A percentile compares a stretch with the other conserved stretches of the same genome.
Evolutionary conservation across 2,797 vertebrate species (phyloP).

Genomic region (Sebastiscus tertius): DNA sequence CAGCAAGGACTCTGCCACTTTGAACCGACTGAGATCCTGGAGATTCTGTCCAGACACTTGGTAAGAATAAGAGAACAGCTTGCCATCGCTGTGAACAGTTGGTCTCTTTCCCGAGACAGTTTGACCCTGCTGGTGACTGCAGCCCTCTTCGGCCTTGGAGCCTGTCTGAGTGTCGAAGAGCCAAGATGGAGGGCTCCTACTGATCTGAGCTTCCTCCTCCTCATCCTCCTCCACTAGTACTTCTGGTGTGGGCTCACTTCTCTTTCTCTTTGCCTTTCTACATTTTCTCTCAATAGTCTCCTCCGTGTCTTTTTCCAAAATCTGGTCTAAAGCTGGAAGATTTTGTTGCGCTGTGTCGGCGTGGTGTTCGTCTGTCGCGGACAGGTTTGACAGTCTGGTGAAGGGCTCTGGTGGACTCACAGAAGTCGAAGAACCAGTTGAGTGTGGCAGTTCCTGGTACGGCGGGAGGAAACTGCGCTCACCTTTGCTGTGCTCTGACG

Average conservation of each 20-base stretch:
- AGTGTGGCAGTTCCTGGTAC: slow-evolving; percentile 50
- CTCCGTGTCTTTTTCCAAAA: neutral
- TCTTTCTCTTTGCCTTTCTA: slow-evolving; percentile 53
- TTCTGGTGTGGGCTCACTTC: neutral
- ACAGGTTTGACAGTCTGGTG: neutral
- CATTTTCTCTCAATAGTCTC: neutral
- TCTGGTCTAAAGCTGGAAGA: neutral
- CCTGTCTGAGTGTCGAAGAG: slow-evolving; percentile 48
- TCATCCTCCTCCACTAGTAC: neutral
- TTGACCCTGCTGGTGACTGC: neutral
- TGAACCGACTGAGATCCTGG: slow-evolving; percentile 50
- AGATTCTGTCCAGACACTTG: slow-evolving; percentile 38
- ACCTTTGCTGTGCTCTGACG: slow-evolving; percentile 13
- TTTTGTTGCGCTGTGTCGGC: neutral
- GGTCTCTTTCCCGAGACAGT: fast-evolving
- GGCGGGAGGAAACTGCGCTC: slow-evolving; percentile 44
- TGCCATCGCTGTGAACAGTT: slow-evolving; percentile 50
- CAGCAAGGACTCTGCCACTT: slow-evolving; percentile 29
- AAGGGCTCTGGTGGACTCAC: neutral
- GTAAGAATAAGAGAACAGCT: slow-evolving; percentile 61
- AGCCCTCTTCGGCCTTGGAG: neutral
- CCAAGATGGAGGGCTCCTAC: slow-evolving; percentile 67
- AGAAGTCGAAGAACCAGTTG: neutral
- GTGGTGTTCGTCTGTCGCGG: neutral
- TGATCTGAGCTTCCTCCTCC: neutral